These are phyloP conservation scores for Zaprionus obscuricornis DNA, from an alignment of 2,888 invertebrate species.

Conservation along the genomic window DNA sequence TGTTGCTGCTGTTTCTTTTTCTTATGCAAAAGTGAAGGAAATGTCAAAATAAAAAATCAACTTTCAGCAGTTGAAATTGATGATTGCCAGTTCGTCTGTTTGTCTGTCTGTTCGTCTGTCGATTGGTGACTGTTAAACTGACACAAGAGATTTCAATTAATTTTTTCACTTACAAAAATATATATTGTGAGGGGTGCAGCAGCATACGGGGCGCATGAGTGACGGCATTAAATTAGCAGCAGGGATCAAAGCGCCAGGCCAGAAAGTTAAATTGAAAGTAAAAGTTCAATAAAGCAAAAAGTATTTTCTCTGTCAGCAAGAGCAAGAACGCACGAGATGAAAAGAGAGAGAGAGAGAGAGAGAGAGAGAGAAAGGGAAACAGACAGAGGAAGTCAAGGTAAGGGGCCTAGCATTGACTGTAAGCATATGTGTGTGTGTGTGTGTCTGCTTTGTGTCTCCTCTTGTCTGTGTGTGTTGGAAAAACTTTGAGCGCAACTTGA, in stretches of 20 bases:
- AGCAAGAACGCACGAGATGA: slow-evolving; percentile 8
- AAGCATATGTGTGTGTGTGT: neutral
- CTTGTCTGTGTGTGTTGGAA: slow-evolving; percentile 18
- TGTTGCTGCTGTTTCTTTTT: neutral
- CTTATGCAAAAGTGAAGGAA: slow-evolving; percentile 16
- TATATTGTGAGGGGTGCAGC: slow-evolving; percentile 51
- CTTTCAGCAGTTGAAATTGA: slow-evolving; percentile 63
- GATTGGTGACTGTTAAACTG: slow-evolving; percentile 20
- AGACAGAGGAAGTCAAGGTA: neutral
- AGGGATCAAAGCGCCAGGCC: slow-evolving; percentile 55
- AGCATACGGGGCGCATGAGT: slow-evolving; percentile 63
- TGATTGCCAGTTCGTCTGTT: too few relatives aligned
- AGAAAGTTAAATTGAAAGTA: slow-evolving; percentile 76
- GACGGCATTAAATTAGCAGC: slow-evolving; percentile 60
- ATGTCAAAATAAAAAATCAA: slow-evolving; percentile 36
- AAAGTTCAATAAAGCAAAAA: slow-evolving; percentile 75
- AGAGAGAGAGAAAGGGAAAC: neutral
- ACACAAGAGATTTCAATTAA: slow-evolving; percentile 70
- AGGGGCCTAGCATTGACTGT: too few relatives aligned
- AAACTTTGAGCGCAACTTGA: slow-evolving; percentile 71
- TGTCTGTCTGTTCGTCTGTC: too few relatives aligned
- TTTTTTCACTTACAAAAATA: slow-evolving; percentile 55
- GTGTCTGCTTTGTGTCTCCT: too few relatives aligned
- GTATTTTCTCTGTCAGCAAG: slow-evolving; percentile 31
- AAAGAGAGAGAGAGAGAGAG: neutral